These are phyloP conservation scores for Pandemis corylana DNA, from an alignment of 2,888 invertebrate species.

Conservation along the genomic window DNA sequence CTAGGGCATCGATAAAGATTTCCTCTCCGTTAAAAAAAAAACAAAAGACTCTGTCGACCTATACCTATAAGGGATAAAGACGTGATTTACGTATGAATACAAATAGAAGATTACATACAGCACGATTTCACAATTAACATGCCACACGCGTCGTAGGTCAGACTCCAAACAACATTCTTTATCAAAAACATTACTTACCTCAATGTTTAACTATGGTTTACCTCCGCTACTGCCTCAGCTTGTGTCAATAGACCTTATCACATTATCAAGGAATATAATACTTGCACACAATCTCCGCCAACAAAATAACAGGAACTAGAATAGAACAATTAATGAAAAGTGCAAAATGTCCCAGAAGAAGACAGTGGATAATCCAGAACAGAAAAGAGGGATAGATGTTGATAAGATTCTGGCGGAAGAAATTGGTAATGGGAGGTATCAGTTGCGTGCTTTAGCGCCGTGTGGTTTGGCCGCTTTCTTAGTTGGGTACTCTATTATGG, in stretches of 20 bases:
- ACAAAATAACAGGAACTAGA: not conserved
- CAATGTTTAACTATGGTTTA: not conserved
- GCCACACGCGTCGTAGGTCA: too few species aligned
- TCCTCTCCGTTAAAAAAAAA: too few species aligned
- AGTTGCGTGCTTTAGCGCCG: not conserved
- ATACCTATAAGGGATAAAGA: too few species aligned
- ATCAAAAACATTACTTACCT: not conserved
- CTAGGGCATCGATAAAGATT: too few species aligned
- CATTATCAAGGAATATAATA: not conserved
- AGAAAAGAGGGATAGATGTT: not conserved
- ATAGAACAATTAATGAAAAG: not conserved
- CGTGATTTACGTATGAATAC: too few species aligned
- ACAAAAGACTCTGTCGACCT: too few species aligned
- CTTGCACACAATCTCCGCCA: not conserved
- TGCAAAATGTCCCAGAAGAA: not conserved
- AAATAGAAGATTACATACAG: too few species aligned
- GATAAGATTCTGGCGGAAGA: constrained; percentile 4
- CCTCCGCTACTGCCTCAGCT: not conserved
- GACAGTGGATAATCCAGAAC: not conserved
- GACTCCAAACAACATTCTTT: not conserved
- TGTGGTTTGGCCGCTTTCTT: constrained; percentile 1
- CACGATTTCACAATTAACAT: too few species aligned
- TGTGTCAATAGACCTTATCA: constrained; percentile 1
- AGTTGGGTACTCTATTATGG: not conserved
- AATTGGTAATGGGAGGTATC: not conserved